A percentile compares a stretch with the other conserved stretches of the same genome.
These are phyloP conservation scores for Drosophila lini DNA, from an alignment of 1,140 invertebrate genomes.

Conservation along the genomic window DNA sequence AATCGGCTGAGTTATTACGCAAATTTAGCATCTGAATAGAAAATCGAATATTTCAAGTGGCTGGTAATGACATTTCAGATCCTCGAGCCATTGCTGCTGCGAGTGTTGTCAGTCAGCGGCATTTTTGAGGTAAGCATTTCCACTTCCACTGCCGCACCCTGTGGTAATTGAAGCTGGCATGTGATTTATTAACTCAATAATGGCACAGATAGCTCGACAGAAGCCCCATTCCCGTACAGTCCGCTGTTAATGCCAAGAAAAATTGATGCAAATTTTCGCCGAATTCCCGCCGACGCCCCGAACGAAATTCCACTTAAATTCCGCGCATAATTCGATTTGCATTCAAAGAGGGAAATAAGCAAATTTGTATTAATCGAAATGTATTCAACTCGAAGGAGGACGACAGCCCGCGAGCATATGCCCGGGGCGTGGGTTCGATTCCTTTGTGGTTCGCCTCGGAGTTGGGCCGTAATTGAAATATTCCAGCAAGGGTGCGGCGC, in stretches of 20 bases:
- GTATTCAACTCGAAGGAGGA: slow-evolving; percentile 43
- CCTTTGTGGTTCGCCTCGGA: slow-evolving; percentile 34
- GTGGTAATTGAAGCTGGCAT: slow-evolving; percentile 71
- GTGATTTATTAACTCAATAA: slow-evolving; percentile 77
- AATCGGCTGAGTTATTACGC: slow-evolving; percentile 62
- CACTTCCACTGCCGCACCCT: slow-evolving; percentile 5
- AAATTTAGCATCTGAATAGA: slow-evolving; percentile 76
- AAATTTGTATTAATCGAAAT: slow-evolving; percentile 66
- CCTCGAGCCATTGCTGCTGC: slow-evolving; percentile 18
- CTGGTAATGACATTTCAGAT: slow-evolving; percentile 72
- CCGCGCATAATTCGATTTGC: slow-evolving; percentile 69
- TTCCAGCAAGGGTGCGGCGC: slow-evolving; percentile 8
- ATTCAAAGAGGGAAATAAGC: slow-evolving; percentile 47
- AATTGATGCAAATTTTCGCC: slow-evolving; percentile 70
- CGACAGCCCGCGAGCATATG: slow-evolving; percentile 29
- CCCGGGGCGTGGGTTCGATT: slow-evolving; percentile 20
- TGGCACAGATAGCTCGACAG: slow-evolving; percentile 44
- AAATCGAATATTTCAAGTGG: slow-evolving; percentile 76
- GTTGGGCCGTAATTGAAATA: slow-evolving; percentile 38
- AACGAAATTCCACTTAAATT: slow-evolving; percentile 67
- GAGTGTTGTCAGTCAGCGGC: slow-evolving; percentile 34
- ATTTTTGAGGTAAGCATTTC: slow-evolving; percentile 62
- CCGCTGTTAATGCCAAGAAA: slow-evolving; percentile 63
- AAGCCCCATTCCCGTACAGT: not conserved
- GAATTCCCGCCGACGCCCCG: slow-evolving; percentile 28